These are phyloP conservation scores for Papilio protenor DNA, from an alignment of 2,888 invertebrate species.

Conservation along the genomic window DNA sequence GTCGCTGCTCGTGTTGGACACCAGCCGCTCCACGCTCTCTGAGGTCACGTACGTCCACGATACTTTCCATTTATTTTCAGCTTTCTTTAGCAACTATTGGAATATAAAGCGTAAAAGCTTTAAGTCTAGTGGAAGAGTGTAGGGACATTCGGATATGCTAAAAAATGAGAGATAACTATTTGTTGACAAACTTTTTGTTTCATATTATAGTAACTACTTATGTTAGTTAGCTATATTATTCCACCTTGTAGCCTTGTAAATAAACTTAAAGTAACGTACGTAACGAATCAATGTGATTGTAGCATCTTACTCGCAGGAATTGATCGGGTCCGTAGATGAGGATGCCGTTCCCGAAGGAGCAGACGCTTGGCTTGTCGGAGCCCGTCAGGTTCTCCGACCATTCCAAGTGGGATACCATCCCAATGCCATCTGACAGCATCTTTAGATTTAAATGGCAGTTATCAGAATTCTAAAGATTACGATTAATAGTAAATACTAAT, in stretches of 20 bases:
- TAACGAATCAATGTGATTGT: background rate
- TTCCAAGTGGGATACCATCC: slow-evolving; percentile 69
- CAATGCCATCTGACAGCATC: slow-evolving; percentile 74
- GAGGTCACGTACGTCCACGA: slow-evolving; percentile 59
- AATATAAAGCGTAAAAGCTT: background rate
- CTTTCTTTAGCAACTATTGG: slow-evolving; percentile 67
- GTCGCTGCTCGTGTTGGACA: slow-evolving; percentile 65
- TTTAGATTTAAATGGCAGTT: background rate
- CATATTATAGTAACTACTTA: too few relatives aligned
- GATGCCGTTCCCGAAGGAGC: slow-evolving; percentile 69
- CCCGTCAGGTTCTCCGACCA: slow-evolving; percentile 66
- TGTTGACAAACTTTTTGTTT: too few relatives aligned
- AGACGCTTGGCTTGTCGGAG: slow-evolving; percentile 58
- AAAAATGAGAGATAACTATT: too few relatives aligned
- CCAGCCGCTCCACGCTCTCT: slow-evolving; percentile 62
- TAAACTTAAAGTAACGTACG: background rate
- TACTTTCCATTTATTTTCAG: slow-evolving; percentile 67
- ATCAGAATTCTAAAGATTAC: background rate
- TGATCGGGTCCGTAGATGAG: slow-evolving; percentile 74
- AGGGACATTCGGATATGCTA: too few relatives aligned
- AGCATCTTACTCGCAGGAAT: slow-evolving; percentile 63
- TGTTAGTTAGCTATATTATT: too few relatives aligned
- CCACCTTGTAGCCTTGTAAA: too few relatives aligned
- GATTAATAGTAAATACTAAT: too few relatives aligned
- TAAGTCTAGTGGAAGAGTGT: too few relatives aligned